phyloP scores from a whole-genome alignment of 1,140 invertebrate species.

The Latrodectus geometricus region DNA sequence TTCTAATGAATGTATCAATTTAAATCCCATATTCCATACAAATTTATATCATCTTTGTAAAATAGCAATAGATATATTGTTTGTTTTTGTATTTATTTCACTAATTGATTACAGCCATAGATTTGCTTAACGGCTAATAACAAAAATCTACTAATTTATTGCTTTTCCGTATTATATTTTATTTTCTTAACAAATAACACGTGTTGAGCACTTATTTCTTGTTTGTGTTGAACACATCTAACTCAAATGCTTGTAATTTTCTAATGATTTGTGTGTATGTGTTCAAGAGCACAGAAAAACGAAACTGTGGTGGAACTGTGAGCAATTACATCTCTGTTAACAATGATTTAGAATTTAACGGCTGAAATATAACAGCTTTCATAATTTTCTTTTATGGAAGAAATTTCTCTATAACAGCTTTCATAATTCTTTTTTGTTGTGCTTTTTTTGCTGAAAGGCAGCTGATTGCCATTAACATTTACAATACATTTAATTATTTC shows the following conservation, averaged over 20 bases:
- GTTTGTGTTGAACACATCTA: neutral
- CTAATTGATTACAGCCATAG: too few relatives aligned
- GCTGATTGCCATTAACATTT: neutral
- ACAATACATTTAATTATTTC: neutral
- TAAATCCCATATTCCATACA: too few relatives aligned
- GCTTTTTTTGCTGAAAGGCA: neutral
- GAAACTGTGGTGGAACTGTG: conserved; percentile 49
- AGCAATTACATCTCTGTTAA: neutral
- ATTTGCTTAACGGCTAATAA: neutral
- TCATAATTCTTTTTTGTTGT: neutral
- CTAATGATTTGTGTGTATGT: conserved; percentile 54
- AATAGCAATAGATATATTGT: too few relatives aligned
- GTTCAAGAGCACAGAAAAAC: conserved; percentile 56
- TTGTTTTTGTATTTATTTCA: too few relatives aligned
- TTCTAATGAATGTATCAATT: too few relatives aligned
- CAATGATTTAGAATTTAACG: neutral
- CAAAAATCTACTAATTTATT: neutral
- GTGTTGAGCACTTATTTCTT: neutral
- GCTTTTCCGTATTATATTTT: neutral
- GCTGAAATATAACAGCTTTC: neutral
- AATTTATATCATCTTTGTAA: too few relatives aligned
- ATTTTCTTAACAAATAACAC: too few relatives aligned
- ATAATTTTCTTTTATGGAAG: conserved; percentile 8
- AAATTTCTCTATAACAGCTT: conserved; percentile 5
- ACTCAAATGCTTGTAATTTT: conserved; percentile 38